Evolutionary conservation across 2,113 vertebrate species (phyloP), one percentile per base, ranked within the genome.

Genomic region (Caloenas nicobarica): DNA sequence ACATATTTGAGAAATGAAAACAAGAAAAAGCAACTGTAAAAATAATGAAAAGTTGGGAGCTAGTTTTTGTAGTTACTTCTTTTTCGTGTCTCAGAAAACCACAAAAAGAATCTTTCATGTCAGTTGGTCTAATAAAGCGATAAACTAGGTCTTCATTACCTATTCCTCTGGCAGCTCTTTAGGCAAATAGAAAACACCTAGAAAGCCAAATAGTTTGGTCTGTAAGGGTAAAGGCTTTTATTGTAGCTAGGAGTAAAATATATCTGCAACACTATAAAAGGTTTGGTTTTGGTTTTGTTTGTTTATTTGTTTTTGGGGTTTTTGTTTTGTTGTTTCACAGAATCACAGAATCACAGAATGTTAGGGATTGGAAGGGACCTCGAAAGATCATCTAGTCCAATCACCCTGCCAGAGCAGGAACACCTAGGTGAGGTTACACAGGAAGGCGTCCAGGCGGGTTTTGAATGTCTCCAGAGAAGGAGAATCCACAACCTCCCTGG

Each of bases 71-170:
- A 83, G 81, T 36, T 64, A 78, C 70, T 96, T 93, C 28, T 87
- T 94, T 96, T 93, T 83, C 66, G 48, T 34, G 13, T 51, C 80
- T 92, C 60, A 66, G 83, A 61, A 96, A 97, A 94, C 95, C 95
- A 74, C 89, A 95, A 87, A 93, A 70, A 46, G 65, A 88, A 88
- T 92, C 84, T 86, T 83, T 96, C 83, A 94, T 91, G 48, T 5
- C 69, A 19, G 62, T 54, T 93, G 62, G 83, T 92, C 58, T 95
- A 91, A 94, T 91, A 28, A 96, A 94, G 50, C 96, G 70, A 89
- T 95, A 81, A 97, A 94, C 94, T 62, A 89, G 33, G 29, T 69
- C 51, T 66, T 88, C 44, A 29, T 79, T 91, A 38, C 61, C 56
- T 83, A 57, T 80, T 96, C 44, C 91, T 88, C 33, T 87, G 78